Evolutionary conservation across 2,888 invertebrate genomes (phyloP).

Genomic region (Oegoconia quadripuncta): DNA sequence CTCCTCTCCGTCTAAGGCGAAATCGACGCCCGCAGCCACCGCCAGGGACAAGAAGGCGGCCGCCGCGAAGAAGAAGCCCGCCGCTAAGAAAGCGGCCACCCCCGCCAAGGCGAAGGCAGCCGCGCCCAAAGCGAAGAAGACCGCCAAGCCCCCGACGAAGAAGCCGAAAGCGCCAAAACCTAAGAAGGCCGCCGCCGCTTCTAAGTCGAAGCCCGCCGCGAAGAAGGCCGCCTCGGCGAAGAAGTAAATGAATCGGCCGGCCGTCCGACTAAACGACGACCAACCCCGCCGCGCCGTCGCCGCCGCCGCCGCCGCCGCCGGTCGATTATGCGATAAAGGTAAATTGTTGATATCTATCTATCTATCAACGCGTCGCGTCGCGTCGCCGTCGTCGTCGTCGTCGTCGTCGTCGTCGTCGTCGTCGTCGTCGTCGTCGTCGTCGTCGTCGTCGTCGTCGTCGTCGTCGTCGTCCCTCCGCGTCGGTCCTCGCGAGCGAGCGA

Average conservation of each 20-base stretch:
- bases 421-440: too few species aligned
- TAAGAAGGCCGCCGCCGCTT: conserved; percentile 38
- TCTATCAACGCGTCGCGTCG: background rate
- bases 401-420: too few species aligned
- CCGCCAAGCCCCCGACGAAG: conserved; percentile 44
- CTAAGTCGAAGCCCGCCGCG: conserved; percentile 22
- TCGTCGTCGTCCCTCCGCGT: too few species aligned
- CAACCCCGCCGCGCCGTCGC: conserved; percentile 4
- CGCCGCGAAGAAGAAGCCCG: conserved; percentile 32
- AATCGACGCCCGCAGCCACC: conserved; percentile 16
- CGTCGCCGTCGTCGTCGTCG: too few species aligned
- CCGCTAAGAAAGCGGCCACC: conserved; percentile 24
- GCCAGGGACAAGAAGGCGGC: conserved; percentile 33
- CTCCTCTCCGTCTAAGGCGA: conserved; percentile 24
- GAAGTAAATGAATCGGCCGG: conserved; percentile 19
- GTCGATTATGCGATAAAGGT: background rate
- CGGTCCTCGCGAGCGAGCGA: too few species aligned
- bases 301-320: conserved; percentile 1
- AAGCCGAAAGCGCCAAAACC: conserved; percentile 56
- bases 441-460: too few species aligned
- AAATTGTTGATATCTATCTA: too few species aligned
- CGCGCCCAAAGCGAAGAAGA: conserved; percentile 25
- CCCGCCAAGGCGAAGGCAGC: conserved; percentile 24
- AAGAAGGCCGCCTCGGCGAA: conserved; percentile 22
- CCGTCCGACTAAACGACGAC: too few species aligned